phyloP scores from a whole-genome alignment of 2,888 invertebrate genomes.

The Steromphala cineraria region DNA sequence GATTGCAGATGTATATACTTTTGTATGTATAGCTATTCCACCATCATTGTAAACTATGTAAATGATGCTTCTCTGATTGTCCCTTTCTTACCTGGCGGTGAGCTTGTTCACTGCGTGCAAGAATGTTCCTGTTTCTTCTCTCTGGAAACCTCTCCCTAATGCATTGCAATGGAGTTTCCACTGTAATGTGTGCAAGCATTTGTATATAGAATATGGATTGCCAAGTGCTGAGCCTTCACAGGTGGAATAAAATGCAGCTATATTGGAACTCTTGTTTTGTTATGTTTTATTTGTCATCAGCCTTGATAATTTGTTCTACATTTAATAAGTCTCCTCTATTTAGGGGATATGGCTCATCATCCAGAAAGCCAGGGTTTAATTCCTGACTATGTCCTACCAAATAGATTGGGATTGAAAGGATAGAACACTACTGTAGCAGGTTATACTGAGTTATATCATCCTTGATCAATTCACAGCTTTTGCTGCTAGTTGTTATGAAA shows the following conservation, averaged over 20 bases:
- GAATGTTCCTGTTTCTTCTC: neutral
- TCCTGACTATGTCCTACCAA: too few relatives aligned
- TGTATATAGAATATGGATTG: neutral
- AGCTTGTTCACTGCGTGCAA: neutral
- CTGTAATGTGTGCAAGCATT: constrained; percentile 1
- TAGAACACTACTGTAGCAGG: too few relatives aligned
- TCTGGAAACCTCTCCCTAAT: constrained; percentile 5
- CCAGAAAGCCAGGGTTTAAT: too few relatives aligned
- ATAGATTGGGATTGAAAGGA: too few relatives aligned
- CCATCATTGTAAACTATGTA: constrained; percentile 6
- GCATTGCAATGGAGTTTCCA: neutral
- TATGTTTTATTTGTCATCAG: too few relatives aligned
- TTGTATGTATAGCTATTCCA: neutral
- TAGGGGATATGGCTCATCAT: too few relatives aligned
- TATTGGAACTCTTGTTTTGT: neutral
- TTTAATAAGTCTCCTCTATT: too few relatives aligned
- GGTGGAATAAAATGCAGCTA: constrained; percentile 10
- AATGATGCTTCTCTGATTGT: neutral
- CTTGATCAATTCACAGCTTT: too few relatives aligned
- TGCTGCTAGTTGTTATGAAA: too few relatives aligned
- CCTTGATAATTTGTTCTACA: too few relatives aligned
- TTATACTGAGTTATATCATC: too few relatives aligned
- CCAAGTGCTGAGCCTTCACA: neutral
- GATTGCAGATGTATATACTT: neutral
- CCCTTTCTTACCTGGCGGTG: neutral